Evolutionary conservation across 2,113 vertebrate species (phyloP).

Genomic region (Malaclemys terrapin): DNA sequence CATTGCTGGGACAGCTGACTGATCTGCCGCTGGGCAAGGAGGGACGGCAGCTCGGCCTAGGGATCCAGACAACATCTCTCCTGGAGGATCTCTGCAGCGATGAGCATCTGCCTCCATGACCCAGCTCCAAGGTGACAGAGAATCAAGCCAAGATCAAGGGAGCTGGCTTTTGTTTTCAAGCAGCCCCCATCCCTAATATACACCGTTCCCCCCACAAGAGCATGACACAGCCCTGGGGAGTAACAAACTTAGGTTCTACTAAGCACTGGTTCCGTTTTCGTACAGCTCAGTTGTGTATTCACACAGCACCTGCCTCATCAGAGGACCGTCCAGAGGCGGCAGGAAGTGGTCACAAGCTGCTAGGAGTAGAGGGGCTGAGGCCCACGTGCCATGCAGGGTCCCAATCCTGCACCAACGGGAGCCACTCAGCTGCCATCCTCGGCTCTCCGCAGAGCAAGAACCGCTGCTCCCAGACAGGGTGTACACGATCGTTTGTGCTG

Average conservation of each 20-base stretch:
- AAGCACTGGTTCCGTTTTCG: background rate
- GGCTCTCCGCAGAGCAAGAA: background rate
- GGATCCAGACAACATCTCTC: background rate
- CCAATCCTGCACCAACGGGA: background rate
- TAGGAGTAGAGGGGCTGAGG: background rate
- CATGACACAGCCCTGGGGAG: background rate
- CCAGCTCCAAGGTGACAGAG: background rate
- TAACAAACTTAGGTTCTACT: background rate
- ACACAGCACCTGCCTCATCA: background rate
- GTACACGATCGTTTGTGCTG: rapidly evolving
- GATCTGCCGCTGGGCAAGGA: background rate
- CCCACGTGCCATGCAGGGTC: rapidly evolving
- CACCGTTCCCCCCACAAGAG: background rate
- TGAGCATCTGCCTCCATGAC: background rate
- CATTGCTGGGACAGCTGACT: no score
- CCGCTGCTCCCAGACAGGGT: background rate
- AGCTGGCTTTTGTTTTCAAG: background rate
- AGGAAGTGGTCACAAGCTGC: background rate
- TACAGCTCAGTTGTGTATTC: rapidly evolving
- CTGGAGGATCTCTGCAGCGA: background rate
- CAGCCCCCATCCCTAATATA: background rate
- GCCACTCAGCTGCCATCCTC: rapidly evolving
- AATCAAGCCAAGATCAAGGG: background rate
- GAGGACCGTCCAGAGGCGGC: background rate
- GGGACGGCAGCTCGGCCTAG: background rate